Evolutionary conservation across 2,113 vertebrate species (phyloP).

Genomic region (Dasypus novemcinctus): DNA sequence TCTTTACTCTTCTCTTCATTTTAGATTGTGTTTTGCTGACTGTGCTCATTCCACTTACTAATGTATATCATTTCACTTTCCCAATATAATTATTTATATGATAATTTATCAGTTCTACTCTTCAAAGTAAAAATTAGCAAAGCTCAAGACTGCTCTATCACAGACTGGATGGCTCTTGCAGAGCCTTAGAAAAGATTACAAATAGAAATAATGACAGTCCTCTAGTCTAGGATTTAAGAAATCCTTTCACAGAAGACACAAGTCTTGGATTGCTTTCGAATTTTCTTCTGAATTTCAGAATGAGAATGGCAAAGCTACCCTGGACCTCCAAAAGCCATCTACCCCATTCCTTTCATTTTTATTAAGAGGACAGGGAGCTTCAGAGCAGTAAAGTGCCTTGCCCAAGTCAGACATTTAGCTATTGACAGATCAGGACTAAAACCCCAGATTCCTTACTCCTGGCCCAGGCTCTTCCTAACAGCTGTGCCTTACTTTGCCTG

Average conservation of each 20-base stretch:
- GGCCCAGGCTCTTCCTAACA: background rate
- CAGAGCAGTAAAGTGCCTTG: background rate
- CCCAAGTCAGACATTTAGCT: background rate
- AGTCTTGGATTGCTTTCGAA: background rate
- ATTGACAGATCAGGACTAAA: background rate
- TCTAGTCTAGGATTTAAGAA: conserved; percentile 12
- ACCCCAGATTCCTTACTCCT: background rate
- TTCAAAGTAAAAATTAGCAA: conserved; percentile 54
- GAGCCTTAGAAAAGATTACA: conserved; percentile 11
- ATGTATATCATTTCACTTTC: background rate
- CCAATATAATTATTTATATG: background rate
- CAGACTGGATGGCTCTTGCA: background rate
- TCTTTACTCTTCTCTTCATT: background rate
- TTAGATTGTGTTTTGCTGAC: background rate
- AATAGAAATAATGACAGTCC: conserved; percentile 44
- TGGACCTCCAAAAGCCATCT: background rate
- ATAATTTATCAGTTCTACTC: background rate
- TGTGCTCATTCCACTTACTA: background rate
- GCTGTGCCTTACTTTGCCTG: background rate
- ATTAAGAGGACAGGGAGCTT: background rate
- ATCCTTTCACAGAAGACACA: background rate
- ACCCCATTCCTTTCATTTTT: background rate
- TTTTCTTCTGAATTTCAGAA: background rate
- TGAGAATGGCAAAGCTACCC: background rate
- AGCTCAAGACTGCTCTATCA: conserved; percentile 6